A percentile compares a stretch with the other conserved stretches of the same genome.
These are phyloP conservation scores for Plemyria rubiginata DNA, from an alignment of 2,888 invertebrate species.

Conservation along the genomic window DNA sequence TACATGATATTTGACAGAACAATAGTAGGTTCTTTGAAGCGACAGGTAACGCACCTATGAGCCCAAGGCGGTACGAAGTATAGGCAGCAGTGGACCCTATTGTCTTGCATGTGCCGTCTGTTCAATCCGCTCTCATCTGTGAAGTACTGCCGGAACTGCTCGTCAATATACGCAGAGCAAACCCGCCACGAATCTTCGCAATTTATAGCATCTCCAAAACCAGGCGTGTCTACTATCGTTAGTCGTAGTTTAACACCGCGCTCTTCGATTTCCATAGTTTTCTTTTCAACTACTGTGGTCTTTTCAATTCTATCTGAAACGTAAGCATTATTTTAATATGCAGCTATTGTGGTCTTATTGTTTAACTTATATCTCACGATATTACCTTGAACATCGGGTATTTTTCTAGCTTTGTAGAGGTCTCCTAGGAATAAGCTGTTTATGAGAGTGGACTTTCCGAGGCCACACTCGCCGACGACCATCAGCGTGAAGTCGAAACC, in stretches of 20 bases:
- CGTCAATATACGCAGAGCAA: conserved; percentile 96
- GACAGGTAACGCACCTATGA: conserved; percentile 88
- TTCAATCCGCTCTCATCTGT: conserved; percentile 98
- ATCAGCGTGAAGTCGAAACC: conserved; percentile 98
- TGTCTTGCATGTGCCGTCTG: conserved; percentile 97
- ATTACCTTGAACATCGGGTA: conserved; percentile 89
- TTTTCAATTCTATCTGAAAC: conserved; percentile 87
- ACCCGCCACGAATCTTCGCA: conserved; percentile 97
- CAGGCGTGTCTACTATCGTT: conserved; percentile 98
- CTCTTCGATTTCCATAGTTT: conserved; percentile 97
- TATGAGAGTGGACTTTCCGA: conserved; percentile 97
- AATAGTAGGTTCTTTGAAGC: conserved; percentile 23
- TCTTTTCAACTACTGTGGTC: conserved; percentile 89
- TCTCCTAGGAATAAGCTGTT: conserved; percentile 97
- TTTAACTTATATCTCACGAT: not conserved
- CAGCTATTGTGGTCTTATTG: not conserved
- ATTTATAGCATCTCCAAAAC: conserved; percentile 97
- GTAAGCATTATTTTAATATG: not conserved
- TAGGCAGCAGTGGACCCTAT: conserved; percentile 97
- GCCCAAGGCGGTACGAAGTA: conserved; percentile 98
- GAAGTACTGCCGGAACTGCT: conserved; percentile 93
- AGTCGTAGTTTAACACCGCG: conserved; percentile 95
- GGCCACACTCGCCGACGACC: conserved; percentile 97
- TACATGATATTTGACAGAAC: conserved; percentile 30
- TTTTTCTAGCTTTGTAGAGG: conserved; percentile 93